Conservation (phyloP, 2,888 invertebrate genomes). For the Phania funesta region DNA sequence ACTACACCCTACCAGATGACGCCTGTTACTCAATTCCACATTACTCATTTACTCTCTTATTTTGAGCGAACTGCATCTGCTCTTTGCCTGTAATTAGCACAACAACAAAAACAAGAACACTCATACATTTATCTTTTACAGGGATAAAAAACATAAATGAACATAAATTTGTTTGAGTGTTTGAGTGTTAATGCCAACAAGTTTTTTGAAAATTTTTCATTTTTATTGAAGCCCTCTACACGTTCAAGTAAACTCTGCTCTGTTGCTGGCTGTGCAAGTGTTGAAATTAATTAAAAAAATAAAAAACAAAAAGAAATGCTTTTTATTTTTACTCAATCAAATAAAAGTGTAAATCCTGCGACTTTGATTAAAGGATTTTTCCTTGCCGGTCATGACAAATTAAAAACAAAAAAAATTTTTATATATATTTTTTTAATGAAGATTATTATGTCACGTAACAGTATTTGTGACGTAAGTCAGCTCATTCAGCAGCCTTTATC, state of each 20-base stretch:
- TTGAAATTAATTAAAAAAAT: not conserved
- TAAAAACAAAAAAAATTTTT: too few species aligned
- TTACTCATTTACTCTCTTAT: not conserved
- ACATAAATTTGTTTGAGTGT: too few species aligned
- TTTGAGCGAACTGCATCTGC: not conserved
- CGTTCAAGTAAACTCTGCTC: not conserved
- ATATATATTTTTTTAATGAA: too few species aligned
- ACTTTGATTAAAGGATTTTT: too few species aligned
- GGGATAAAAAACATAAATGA: slow-evolving; percentile 1
- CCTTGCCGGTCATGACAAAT: too few species aligned
- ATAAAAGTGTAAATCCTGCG: too few species aligned
- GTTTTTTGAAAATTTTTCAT: not conserved
- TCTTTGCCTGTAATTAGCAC: not conserved
- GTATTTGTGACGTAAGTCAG: too few species aligned
- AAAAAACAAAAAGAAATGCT: not conserved
- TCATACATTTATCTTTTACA: not conserved
- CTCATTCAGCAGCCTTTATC: too few species aligned
- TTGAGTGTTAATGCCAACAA: not conserved
- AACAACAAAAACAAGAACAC: not conserved
- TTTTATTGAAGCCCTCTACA: not conserved
- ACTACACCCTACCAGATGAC: slow-evolving; percentile 41
- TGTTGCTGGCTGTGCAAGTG: not conserved
- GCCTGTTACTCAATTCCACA: not conserved
- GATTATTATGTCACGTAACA: too few species aligned
- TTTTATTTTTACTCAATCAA: too few species aligned